These are phyloP conservation scores for Mantis religiosa DNA, from an alignment of 2,888 invertebrate genomes.

Conservation along the genomic window DNA sequence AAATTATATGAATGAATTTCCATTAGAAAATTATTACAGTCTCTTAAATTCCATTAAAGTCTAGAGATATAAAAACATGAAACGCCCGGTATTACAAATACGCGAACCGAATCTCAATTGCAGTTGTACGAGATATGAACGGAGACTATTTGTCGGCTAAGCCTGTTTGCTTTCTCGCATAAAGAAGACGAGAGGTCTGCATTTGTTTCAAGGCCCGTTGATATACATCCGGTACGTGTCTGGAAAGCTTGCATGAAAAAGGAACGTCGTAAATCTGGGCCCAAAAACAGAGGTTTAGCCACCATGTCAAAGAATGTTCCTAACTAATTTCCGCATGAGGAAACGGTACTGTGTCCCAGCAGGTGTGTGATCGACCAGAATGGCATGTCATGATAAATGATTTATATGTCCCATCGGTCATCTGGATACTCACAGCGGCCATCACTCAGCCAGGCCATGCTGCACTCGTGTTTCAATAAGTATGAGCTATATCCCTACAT, in stretches of 20 bases:
- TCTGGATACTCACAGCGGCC: neutral
- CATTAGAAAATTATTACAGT: no score
- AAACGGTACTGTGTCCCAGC: neutral
- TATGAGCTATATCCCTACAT: neutral
- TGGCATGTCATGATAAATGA: conserved; percentile 14
- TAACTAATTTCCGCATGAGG: neutral
- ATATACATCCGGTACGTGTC: neutral
- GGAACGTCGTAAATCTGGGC: neutral
- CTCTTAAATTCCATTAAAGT: no score
- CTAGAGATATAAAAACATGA: no score
- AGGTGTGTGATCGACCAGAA: neutral
- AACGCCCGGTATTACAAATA: no score
- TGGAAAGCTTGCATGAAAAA: neutral
- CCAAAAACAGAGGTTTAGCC: neutral
- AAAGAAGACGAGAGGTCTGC: neutral
- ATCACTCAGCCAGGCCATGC: neutral
- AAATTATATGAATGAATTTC: no score
- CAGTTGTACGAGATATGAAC: neutral
- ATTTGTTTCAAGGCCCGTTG: neutral
- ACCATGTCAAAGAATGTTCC: neutral
- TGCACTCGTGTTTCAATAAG: conserved; percentile 6
- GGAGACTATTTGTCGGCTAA: neutral
- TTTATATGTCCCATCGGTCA: conserved; percentile 12
- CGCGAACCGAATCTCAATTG: neutral
- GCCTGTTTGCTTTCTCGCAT: neutral